Evolutionary conservation across 2,888 invertebrate genomes (phyloP).

Genomic region (Papilio elwesi): DNA sequence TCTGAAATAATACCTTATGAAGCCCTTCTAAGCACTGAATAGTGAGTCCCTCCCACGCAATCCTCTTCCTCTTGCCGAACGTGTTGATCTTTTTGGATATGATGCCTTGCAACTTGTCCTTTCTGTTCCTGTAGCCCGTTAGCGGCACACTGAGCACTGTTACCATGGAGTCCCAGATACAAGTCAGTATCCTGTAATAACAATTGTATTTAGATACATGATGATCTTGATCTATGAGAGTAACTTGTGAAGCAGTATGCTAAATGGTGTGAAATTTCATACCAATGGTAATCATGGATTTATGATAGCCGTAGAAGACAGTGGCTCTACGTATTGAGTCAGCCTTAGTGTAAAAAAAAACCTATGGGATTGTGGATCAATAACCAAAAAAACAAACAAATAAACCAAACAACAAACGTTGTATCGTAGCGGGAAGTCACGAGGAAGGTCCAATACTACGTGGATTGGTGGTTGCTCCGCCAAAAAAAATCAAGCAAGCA

Average conservation of each 20-base stretch:
- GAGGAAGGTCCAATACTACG: too few species aligned
- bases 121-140: constrained; percentile 78
- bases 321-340: too few species aligned
- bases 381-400: too few species aligned
- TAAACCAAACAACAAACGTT: too few species aligned
- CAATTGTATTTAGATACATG: not conserved
- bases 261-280: too few species aligned
- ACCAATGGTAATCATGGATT: too few species aligned
- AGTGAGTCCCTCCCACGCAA: constrained; percentile 88
- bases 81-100: constrained; percentile 84
- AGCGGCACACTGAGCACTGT: constrained; percentile 93
- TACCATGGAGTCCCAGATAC: constrained; percentile 96
- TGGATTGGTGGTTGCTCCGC: not conserved
- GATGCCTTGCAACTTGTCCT: constrained; percentile 76
- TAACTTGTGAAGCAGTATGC: not conserved
- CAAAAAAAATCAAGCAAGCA: not conserved
- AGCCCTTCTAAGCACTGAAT: constrained; percentile 94
- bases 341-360: too few species aligned
- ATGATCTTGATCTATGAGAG: not conserved
- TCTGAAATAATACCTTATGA: constrained; percentile 86
- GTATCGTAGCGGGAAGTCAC: too few species aligned
- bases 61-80: constrained; percentile 73
- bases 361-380: too few species aligned
- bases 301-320: too few species aligned
- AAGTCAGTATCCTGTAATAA: constrained; percentile 88